These are phyloP conservation scores for Zaprionus inermis DNA, from an alignment of 1,140 invertebrate genomes.

Conservation along the genomic window DNA sequence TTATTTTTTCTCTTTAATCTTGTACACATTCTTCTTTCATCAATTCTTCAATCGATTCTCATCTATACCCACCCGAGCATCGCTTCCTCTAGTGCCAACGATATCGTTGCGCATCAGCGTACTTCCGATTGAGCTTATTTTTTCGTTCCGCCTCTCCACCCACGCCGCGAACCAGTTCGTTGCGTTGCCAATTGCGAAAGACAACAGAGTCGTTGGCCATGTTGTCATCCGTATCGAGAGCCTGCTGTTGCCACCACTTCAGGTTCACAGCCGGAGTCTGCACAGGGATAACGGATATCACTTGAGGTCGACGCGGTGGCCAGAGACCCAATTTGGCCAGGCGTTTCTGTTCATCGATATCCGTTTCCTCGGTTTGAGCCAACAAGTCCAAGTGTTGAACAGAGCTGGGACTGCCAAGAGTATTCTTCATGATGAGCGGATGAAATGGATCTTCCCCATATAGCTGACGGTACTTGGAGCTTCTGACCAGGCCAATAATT, in stretches of 20 bases:
- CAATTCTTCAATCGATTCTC: neutral
- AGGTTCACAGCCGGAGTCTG: constrained; percentile 45
- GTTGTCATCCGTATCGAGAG: constrained; percentile 41
- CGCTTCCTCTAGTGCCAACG: constrained; percentile 50
- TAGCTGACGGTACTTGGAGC: constrained; percentile 61
- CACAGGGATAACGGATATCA: constrained; percentile 64
- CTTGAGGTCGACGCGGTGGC: constrained; percentile 55
- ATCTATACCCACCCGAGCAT: neutral
- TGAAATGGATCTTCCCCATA: constrained; percentile 81
- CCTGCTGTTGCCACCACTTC: constrained; percentile 73
- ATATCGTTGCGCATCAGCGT: constrained; percentile 53
- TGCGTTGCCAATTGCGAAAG: constrained; percentile 62
- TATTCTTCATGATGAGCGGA: constrained; percentile 31
- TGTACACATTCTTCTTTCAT: neutral
- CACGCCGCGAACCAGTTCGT: constrained; percentile 53
- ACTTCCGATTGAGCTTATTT: constrained; percentile 61
- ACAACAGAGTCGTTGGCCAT: constrained; percentile 50
- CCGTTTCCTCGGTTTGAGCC: constrained; percentile 50
- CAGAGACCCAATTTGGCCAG: constrained; percentile 62
- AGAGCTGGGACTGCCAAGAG: neutral
- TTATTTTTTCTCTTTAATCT: too few species aligned
- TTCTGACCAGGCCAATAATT: constrained; percentile 64
- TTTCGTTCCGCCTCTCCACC: constrained; percentile 61
- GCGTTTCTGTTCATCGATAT: constrained; percentile 69
- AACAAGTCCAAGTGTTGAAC: constrained; percentile 50